Base-by-base conservation (phyloP, 2,797 vertebrate species). In the Siniperca scherzeri region DNA sequence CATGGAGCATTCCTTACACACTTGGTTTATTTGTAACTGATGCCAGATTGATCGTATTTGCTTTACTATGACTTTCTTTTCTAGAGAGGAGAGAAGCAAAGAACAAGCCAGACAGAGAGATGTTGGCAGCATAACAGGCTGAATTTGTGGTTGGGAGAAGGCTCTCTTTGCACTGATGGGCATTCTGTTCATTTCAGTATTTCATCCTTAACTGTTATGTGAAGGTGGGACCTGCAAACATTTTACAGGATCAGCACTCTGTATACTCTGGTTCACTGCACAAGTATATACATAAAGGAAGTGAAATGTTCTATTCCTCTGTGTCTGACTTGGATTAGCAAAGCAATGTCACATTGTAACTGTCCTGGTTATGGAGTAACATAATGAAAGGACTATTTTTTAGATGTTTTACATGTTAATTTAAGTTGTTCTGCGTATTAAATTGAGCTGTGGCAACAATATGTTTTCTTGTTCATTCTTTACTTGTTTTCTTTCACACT, bases 41-140 rank as follows among this genome's bases (percentile, higher is more conserved):
- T 55, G 17, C 38, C 48, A 57, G 6, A 73, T 60, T 81, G 33
- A 74, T 86, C 40, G 2, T 61, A 64, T 82, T 64, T 78, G 1
- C 73, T 80, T 78, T 65, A 7, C 48, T 84, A 68, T 86, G 2
- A 48, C 75, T 83, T 77, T 66, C 27, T 74, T 90, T 91, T 90
- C 9, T 74, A 96, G 95, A 91, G 85, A 83, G 87, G 73, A 90
- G 79, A 83, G 80, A 87, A 74, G 85, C 68, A 52, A 90, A 86
- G 86, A 80, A 88, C 62, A 92, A 88, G 72, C 59, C 75, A 46
- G 88, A 87, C 30, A 87, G 84, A 88, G 92, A 95, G 87, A 95
- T 95, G 93, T 73, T 95, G 83, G 83, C 91, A 74, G 94, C 91
- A 30, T 96, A 86, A 88, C 57, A 60, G 33, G 77, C 66, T 48